Evolutionary conservation across 2,113 vertebrate genomes (phyloP).

Genomic region (Regulus satrapa): DNA sequence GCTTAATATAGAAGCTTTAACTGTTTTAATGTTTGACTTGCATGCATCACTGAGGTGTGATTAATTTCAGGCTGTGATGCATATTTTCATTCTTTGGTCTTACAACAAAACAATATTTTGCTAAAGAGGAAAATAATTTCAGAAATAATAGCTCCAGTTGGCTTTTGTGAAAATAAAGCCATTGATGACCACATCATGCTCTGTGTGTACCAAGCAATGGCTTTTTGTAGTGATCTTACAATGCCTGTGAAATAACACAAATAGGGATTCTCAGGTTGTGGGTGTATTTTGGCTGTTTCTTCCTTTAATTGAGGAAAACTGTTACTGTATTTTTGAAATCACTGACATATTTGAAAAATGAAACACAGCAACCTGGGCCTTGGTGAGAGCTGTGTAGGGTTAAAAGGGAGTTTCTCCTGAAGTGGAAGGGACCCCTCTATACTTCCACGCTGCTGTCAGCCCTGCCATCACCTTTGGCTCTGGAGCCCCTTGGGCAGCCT

Average conservation of each 20-base stretch:
- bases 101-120: not conserved
- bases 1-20: not conserved
- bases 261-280: not conserved
- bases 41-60: not conserved
- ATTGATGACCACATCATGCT: not conserved
- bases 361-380: not conserved
- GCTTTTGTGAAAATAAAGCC: conserved; percentile 3
- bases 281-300: not conserved
- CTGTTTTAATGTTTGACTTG: not conserved
- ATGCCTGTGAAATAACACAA: not conserved
- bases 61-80: not conserved
- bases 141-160: not conserved
- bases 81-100: conserved; percentile 2
- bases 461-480: not conserved
- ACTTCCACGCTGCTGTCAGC: not conserved
- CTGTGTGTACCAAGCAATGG: not conserved
- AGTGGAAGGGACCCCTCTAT: not conserved
- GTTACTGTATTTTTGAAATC: not conserved
- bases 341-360: not conserved
- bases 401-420: not conserved
- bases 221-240: not conserved
- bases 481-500: not conserved
- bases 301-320: not conserved
- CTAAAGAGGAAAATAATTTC: conserved; percentile 11
- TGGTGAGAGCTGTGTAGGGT: not conserved